Percentiles rank a stretch among this genome's conserved stretches.
Evolutionary conservation across 2,888 invertebrate genomes (phyloP).

Genomic region (Tenthredo amoena): DNA sequence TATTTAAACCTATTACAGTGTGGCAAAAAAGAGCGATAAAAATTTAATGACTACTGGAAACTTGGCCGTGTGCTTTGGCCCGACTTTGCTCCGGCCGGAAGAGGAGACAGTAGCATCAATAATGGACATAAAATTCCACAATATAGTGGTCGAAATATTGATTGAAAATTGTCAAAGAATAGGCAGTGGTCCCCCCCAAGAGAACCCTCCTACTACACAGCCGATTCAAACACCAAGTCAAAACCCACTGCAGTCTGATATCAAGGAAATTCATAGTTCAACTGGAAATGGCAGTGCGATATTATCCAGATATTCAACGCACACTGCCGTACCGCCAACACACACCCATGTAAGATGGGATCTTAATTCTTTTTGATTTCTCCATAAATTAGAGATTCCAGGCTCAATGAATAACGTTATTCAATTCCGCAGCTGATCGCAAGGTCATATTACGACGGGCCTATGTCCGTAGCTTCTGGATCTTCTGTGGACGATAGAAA

Average conservation of each 20-base stretch:
- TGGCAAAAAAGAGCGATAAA: slow-evolving; percentile 89
- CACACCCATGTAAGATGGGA: slow-evolving; percentile 66
- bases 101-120: slow-evolving; percentile 99
- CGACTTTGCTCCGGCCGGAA: slow-evolving; percentile 95
- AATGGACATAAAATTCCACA: slow-evolving; percentile 99
- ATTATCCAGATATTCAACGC: slow-evolving; percentile 66
- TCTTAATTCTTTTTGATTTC: not conserved
- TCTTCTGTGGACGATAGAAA: slow-evolving; percentile 67
- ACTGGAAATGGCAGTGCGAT: slow-evolving; percentile 70
- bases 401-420: not conserved
- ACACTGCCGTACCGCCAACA: slow-evolving; percentile 63
- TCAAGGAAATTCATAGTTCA: slow-evolving; percentile 56
- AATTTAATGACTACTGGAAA: slow-evolving; percentile 99
- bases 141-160: slow-evolving; percentile 98
- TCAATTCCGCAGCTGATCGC: slow-evolving; percentile 64
- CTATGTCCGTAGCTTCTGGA: slow-evolving; percentile 65
- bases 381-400: not conserved
- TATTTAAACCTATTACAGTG: slow-evolving; percentile 77
- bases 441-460: slow-evolving; percentile 71
- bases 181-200: slow-evolving; percentile 69
- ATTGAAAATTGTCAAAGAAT: slow-evolving; percentile 92
- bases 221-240: not conserved
- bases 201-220: slow-evolving; percentile 53
- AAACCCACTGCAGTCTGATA: slow-evolving; percentile 27
- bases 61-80: slow-evolving; percentile 98